A percentile compares a stretch with the other conserved stretches of the same genome.
These are phyloP conservation scores for Rynchops niger DNA, from an alignment of 2,113 vertebrate species.

Conservation along the genomic window DNA sequence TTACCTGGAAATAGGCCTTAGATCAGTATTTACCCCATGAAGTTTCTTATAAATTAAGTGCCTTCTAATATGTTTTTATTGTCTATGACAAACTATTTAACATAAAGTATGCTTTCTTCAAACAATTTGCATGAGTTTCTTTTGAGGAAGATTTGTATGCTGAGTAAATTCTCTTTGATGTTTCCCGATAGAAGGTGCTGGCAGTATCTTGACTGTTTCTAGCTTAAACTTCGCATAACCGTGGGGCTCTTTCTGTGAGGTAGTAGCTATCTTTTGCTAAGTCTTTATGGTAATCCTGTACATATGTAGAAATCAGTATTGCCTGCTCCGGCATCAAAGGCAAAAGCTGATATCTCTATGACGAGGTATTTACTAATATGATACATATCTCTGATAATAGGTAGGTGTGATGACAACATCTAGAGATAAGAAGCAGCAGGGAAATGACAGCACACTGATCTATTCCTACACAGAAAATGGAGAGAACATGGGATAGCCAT, in stretches of 20 bases:
- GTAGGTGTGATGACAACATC: not conserved
- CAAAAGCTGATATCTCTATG: not conserved
- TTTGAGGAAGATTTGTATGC: not conserved
- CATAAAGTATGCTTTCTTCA: not conserved
- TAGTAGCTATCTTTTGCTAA: not conserved
- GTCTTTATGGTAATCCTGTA: not conserved
- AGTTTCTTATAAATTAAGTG: not conserved
- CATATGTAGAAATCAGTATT: not conserved
- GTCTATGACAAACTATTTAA: not conserved
- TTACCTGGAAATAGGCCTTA: not conserved
- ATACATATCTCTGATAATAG: not conserved
- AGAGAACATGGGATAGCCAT: not conserved
- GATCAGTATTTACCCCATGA: not conserved
- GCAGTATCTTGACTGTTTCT: not conserved
- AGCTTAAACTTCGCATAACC: not conserved
- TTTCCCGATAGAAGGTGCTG: not conserved
- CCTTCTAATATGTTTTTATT: not conserved
- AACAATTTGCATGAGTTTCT: not conserved
- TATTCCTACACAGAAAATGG: not conserved
- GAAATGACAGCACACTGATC: not conserved
- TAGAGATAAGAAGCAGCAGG: not conserved
- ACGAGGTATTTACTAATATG: not conserved
- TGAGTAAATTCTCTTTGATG: not conserved
- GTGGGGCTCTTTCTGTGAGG: not conserved
- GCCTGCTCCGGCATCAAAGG: not conserved